Percentiles rank a stretch among this genome's conserved stretches.
Conservation (phyloP, 2,113 vertebrate species). For the Strigops habroptila region DNA sequence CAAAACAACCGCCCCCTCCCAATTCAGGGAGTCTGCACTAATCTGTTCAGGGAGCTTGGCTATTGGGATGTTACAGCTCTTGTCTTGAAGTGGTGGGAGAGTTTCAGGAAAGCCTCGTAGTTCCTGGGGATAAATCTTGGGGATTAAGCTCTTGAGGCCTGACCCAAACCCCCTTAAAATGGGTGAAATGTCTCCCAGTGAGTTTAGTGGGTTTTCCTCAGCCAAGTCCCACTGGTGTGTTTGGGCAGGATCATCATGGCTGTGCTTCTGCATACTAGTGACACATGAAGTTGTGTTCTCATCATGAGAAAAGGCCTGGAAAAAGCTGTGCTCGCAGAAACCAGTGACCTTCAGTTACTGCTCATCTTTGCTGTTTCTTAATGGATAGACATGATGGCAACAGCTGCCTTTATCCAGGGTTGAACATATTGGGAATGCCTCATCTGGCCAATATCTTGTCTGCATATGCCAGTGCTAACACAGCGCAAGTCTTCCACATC, state of each 20-base stretch:
- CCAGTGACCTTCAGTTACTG: not conserved
- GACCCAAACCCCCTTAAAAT: not conserved
- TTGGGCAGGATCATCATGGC: not conserved
- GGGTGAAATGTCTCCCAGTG: not conserved
- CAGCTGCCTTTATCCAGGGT: not conserved
- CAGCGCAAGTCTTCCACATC: not conserved
- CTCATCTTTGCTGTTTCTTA: not conserved
- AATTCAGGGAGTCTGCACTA: not conserved
- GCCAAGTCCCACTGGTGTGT: not conserved
- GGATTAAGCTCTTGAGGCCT: not conserved
- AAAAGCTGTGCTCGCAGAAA: not conserved
- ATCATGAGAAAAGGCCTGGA: not conserved
- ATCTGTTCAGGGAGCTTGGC: not conserved
- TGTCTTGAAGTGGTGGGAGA: not conserved
- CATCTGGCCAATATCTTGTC: not conserved
- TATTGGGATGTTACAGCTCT: not conserved
- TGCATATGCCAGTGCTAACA: not conserved
- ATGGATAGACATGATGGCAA: not conserved
- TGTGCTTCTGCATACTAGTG: not conserved
- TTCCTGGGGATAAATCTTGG: not conserved
- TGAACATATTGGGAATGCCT: not conserved
- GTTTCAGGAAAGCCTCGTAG: not conserved
- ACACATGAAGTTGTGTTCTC: not conserved
- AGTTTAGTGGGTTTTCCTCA: not conserved
- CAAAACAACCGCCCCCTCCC: rapidly evolving